Base-by-base conservation (phyloP, 2,888 invertebrate species). In the Eurois occulta region DNA sequence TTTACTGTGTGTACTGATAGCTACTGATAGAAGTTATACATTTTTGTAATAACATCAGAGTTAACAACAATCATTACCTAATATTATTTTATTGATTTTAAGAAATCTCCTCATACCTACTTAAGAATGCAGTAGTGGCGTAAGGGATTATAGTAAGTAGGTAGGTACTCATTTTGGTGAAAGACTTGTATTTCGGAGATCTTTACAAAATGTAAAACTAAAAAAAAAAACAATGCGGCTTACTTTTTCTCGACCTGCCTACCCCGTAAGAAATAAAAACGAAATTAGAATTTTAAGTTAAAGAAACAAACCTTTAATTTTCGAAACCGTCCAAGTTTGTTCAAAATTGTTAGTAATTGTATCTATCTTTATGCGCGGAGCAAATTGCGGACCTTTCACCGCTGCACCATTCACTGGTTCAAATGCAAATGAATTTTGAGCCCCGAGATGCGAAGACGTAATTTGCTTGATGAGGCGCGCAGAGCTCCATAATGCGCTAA, bases 401-500 rank as follows among this genome's bases (percentile, higher is more conserved):
- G 85, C 87, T 88, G 87, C 87, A 85, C 87, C 90, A 89, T 91
- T 89, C 83, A 86, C 79, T 86, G 81, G 87, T 93, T 93, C 91
- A 91, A 91, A 94, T 94, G 93, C 91, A 93, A 94, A 94, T 93
- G 80, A 89, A 89, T 88, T 90, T 88, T 78, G 83, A 88, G 70
- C 72, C 48, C 77, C 83, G 89, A 87, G 85, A 87, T 89, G 88
- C 90, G 88, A 91, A 93, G 90, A 87, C 83, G 86, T 91, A 91
- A 93, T 92, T 93, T 92, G 86, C 89, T 89, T 90, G 86, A 92
- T 91, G 92, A 90, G 90, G 88, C 86, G 80, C 85, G 83, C 82
- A 82, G 75, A 87, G 86, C 88, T 87, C 75, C 72, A 86, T 91
- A 90, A 90, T 88, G 86, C 84, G 81, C 83, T 89, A 87, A 91